Evolutionary conservation across 1,140 invertebrate species (phyloP), one percentile per base, ranked within the genome.

Genomic region (Penaeus chinensis): DNA sequence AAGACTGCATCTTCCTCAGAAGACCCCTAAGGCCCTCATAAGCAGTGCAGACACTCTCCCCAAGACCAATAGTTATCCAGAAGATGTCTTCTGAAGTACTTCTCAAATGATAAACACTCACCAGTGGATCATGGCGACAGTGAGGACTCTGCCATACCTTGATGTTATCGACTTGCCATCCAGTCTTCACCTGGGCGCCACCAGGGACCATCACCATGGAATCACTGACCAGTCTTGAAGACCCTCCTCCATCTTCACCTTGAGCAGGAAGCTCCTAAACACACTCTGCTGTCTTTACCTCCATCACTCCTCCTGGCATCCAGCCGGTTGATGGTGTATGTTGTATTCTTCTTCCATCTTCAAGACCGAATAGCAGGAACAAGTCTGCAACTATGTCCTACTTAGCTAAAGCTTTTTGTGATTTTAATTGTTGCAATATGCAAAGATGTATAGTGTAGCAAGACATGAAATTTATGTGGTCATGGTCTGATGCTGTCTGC

Each of bases 381-480:
- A 20, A 77, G 66, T 82, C 71, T 82, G 82, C 80, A 87, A 81
- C 81, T 82, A 87, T 87, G 82, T 87, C 84, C 84, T 86, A 47
- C 85, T 82, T 54, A 54, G 85, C 85, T 76, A 60, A 77, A 82
- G 85, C 85, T 85, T 87, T 87, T 83, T 87, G 85, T 87, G 85
- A 87, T 82, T 76, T 82, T 82, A 76, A 82, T 87, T 82, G 85
- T 87, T 82, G 85, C 85, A 82, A 61, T 87, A 71, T 87, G 85
- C 85, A 87, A 76, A 82, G 71, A 60, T 81, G 61, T 87, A 82
- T 87, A 87, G 84, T 86, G 61, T 86, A 86, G 84, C 66, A 65
- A 60, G 27, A 66, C 63, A 86, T 60, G 77, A 66, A 80, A 65
- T 79, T 13, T 79, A 37, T 79, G 74, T 66, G 84, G 54, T 86